Percentiles rank a stretch among this genome's conserved stretches.
Evolutionary conservation across 2,797 vertebrate species (phyloP).

Genomic region (Cheirogaleus major): DNA sequence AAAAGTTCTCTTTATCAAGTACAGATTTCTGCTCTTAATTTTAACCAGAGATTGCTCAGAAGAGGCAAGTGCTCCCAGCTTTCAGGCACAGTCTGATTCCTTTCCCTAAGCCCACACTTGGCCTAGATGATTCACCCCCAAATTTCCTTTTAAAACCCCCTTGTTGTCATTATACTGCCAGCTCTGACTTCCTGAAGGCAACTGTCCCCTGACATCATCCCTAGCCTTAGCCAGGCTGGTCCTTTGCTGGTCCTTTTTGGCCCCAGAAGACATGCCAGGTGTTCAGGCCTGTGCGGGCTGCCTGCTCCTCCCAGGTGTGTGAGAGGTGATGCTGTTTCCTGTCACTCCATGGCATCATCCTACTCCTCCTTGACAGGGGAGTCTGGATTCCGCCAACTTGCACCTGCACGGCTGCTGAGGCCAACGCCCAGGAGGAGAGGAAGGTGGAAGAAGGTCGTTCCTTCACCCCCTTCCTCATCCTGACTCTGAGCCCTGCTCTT

Average conservation of each 20-base stretch:
- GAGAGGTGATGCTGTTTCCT: not conserved
- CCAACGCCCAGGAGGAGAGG: not conserved
- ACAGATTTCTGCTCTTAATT: slow-evolving; percentile 53
- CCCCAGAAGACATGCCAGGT: not conserved
- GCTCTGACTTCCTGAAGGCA: not conserved
- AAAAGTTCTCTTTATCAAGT: slow-evolving; percentile 13
- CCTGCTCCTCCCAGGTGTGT: not conserved
- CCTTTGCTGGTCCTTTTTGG: not conserved
- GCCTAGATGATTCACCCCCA: not conserved
- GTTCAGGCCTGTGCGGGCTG: not conserved
- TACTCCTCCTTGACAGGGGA: not conserved
- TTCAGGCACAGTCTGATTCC: not conserved
- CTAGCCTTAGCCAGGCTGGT: not conserved
- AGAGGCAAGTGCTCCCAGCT: not conserved
- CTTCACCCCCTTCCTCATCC: not conserved
- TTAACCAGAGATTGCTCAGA: slow-evolving; percentile 50
- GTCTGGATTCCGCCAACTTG: not conserved
- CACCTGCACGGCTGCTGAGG: not conserved
- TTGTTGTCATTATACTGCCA: not conserved
- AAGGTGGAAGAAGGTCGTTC: no score
- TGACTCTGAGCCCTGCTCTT: not conserved
- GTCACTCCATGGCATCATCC: not conserved
- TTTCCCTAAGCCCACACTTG: not conserved
- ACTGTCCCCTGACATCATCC: not conserved
- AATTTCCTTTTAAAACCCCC: not conserved